Evolutionary conservation across 2,888 invertebrate species (phyloP).

Genomic region (Agriopis marginaria): DNA sequence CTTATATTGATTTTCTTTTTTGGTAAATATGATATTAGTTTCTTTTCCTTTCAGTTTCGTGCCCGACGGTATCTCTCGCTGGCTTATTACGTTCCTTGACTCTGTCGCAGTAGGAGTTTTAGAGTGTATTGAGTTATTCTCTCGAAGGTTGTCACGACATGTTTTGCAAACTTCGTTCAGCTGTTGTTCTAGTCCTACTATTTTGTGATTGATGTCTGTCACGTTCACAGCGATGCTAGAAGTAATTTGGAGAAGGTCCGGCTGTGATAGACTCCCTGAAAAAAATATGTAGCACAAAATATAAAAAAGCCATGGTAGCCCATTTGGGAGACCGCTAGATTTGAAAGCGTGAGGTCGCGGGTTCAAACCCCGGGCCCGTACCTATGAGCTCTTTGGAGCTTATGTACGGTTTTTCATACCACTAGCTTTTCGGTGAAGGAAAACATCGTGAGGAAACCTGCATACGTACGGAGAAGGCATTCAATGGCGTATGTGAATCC

Average conservation of each 20-base stretch:
- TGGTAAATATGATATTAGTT: slow-evolving; percentile 65
- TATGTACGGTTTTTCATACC: too few relatives aligned
- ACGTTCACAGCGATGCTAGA: slow-evolving; percentile 73
- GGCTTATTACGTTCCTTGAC: slow-evolving; percentile 45
- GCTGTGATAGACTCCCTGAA: slow-evolving; percentile 72
- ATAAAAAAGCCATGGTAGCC: too few relatives aligned
- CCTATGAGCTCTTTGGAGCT: too few relatives aligned
- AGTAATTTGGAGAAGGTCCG: slow-evolving; percentile 69
- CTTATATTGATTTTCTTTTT: slow-evolving; percentile 53
- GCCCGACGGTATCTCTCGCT: slow-evolving; percentile 43
- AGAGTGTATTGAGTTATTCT: slow-evolving; percentile 34
- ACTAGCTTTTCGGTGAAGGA: too few relatives aligned
- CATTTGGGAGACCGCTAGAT: too few relatives aligned
- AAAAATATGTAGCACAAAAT: slow-evolving; percentile 20
- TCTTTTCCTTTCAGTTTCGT: slow-evolving; percentile 49
- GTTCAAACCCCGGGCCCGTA: too few relatives aligned
- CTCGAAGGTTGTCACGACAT: slow-evolving; percentile 56
- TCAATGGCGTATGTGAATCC: too few relatives aligned
- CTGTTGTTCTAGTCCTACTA: slow-evolving; percentile 67
- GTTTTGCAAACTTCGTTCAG: slow-evolving; percentile 67
- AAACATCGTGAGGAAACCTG: too few relatives aligned
- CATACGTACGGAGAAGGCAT: too few relatives aligned
- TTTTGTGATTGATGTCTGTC: slow-evolving; percentile 71
- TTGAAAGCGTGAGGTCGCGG: too few relatives aligned
- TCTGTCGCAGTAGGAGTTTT: slow-evolving; percentile 38